Evolutionary conservation across 2,797 vertebrate genomes (phyloP).

Genomic region (Toxotes lorentzi): DNA sequence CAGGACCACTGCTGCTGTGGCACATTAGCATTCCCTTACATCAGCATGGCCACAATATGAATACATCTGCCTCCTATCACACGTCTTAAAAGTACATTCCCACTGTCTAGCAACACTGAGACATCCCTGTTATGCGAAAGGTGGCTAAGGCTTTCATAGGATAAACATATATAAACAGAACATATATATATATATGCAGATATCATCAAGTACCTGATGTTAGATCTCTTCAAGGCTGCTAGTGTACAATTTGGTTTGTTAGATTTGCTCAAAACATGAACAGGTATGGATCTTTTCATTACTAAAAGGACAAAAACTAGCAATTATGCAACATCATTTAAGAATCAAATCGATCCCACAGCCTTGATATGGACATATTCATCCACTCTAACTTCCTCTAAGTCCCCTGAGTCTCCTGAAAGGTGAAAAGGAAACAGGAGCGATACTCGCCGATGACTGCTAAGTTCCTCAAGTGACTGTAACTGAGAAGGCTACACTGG

Average conservation of each 20-base stretch:
- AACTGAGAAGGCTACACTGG: conserved; percentile 51
- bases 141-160: not conserved
- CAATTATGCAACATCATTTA: conserved; percentile 13
- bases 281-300: conserved; percentile 9
- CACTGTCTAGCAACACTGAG: conserved; percentile 5
- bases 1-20: conserved; percentile 45
- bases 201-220: not conserved
- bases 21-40: conserved; percentile 79
- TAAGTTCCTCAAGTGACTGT: conserved; percentile 64
- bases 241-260: not conserved
- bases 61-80: conserved; percentile 45
- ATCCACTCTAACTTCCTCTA: conserved; percentile 21
- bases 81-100: conserved; percentile 1
- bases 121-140: conserved; percentile 16
- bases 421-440: conserved; percentile 60
- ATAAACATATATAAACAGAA: not conserved
- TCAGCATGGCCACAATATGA: conserved; percentile 47
- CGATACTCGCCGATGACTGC: conserved; percentile 27
- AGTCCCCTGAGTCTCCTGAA: conserved; percentile 41
- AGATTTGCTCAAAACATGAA: not conserved
- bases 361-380: conserved; percentile 22
- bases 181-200: not conserved
- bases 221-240: not conserved
- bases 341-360: conserved; percentile 19
- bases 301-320: not conserved